Evolutionary conservation across 2,797 vertebrate genomes (phyloP).

Genomic region (Nyctalus aviator): DNA sequence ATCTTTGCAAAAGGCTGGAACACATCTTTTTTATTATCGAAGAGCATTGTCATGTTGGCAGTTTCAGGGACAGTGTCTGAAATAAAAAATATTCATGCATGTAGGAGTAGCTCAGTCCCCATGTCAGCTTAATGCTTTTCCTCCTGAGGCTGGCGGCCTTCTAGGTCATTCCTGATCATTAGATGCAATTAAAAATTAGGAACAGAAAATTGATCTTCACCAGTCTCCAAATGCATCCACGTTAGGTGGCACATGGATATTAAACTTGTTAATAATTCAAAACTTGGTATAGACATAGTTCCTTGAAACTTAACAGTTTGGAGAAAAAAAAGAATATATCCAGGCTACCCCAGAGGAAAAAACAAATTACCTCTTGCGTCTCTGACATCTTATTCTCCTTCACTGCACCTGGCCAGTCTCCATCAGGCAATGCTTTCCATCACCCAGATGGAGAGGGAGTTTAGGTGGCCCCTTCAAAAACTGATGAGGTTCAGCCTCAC

Average conservation of each 20-base stretch:
- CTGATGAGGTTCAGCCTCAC: constrained; percentile 57
- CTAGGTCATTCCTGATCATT: constrained; percentile 81
- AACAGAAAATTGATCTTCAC: constrained; percentile 77
- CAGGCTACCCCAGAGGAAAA: constrained; percentile 72
- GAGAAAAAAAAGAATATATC: constrained; percentile 67
- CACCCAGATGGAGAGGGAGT: constrained; percentile 73
- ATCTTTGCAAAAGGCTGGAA: constrained; percentile 80
- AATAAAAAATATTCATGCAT: constrained; percentile 83
- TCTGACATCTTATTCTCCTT: constrained; percentile 78
- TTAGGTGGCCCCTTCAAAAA: constrained; percentile 71
- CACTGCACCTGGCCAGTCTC: constrained; percentile 57
- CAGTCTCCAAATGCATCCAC: constrained; percentile 40
- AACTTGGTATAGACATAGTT: background rate
- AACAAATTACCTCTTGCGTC: constrained; percentile 68
- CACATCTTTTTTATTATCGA: constrained; percentile 84
- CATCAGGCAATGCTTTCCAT: constrained; percentile 59
- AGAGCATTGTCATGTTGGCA: constrained; percentile 86
- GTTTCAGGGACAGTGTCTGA: constrained; percentile 81
- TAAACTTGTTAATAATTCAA: constrained; percentile 67
- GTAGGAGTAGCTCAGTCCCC: constrained; percentile 79
- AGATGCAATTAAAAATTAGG: constrained; percentile 83
- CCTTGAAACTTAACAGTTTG: constrained; percentile 67
- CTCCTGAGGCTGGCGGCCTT: constrained; percentile 74
- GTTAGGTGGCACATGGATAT: constrained; percentile 48
- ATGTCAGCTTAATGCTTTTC: constrained; percentile 76